phyloP scores from a whole-genome alignment of 2,888 invertebrate species.

The Mesorhabditis belari region DNA sequence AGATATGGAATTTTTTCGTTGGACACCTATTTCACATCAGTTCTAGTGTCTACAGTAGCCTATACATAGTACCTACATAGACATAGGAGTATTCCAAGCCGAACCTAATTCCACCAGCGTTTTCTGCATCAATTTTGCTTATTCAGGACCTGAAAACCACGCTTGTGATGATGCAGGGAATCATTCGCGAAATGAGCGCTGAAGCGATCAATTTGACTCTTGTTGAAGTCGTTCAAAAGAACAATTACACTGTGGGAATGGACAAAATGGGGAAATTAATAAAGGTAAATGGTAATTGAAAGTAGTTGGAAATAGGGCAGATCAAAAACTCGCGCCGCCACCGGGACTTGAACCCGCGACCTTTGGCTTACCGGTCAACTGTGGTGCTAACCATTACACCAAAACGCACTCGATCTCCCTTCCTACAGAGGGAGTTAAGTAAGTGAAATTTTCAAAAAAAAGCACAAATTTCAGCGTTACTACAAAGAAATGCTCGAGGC shows the following conservation, averaged over 20 bases:
- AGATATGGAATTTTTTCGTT: no score
- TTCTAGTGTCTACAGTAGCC: no score
- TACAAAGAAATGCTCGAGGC: constrained; percentile 36
- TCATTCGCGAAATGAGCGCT: constrained; percentile 15
- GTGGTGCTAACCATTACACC: no score
- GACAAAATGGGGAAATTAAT: constrained; percentile 16
- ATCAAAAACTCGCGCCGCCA: no score
- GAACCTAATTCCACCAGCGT: no score
- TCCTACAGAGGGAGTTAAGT: no score
- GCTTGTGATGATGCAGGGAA: constrained; percentile 20
- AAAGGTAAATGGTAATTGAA: constrained; percentile 9
- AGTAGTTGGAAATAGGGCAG: not conserved
- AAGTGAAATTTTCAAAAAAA: not conserved
- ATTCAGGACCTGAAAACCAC: constrained; percentile 21
- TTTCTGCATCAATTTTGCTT: not conserved
- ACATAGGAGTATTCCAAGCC: no score
- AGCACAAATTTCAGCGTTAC: constrained; percentile 19
- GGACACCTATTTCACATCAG: no score
- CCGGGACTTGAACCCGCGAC: no score
- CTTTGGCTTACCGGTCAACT: no score
- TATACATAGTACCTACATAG: no score
- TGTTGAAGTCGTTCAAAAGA: constrained; percentile 6
- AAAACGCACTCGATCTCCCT: no score
- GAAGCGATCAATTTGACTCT: constrained; percentile 18
- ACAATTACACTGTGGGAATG: constrained; percentile 14